Percentiles rank a stretch among this genome's conserved stretches.
These are phyloP conservation scores for Camponotus fellah DNA, from an alignment of 2,888 invertebrate genomes.

Conservation along the genomic window DNA sequence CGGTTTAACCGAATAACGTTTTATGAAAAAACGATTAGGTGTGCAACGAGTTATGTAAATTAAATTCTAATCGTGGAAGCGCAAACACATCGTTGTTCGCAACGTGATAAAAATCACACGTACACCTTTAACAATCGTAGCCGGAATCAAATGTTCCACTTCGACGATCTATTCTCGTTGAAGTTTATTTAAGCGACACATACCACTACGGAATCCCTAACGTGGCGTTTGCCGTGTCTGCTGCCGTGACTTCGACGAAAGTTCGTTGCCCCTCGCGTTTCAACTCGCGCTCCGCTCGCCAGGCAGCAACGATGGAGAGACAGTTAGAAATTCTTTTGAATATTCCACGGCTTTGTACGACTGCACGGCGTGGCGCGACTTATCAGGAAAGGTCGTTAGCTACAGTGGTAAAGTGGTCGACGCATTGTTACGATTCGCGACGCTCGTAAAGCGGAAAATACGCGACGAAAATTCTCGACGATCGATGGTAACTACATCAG, in stretches of 20 bases:
- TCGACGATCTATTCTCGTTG: conserved; percentile 48
- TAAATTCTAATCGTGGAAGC: neutral
- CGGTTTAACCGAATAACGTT: neutral
- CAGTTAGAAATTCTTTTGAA: conserved; percentile 55
- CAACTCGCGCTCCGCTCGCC: conserved; percentile 35
- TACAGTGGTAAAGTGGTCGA: conserved; percentile 31
- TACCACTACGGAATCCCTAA: conserved; percentile 48
- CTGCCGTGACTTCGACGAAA: conserved; percentile 46
- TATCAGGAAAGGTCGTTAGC: conserved; percentile 51
- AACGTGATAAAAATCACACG: conserved; percentile 19
- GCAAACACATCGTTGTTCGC: neutral
- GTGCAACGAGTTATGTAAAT: neutral
- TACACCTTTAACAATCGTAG: conserved; percentile 26
- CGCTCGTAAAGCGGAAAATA: conserved; percentile 25
- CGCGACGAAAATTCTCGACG: conserved; percentile 14
- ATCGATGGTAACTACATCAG: conserved; percentile 14
- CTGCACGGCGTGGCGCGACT: conserved; percentile 38
- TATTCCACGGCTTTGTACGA: conserved; percentile 45
- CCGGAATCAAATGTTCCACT: conserved; percentile 53
- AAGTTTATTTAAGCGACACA: conserved; percentile 54
- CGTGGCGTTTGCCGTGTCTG: conserved; percentile 42
- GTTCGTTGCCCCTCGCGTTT: conserved; percentile 65
- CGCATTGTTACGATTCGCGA: conserved; percentile 32
- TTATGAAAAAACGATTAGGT: conserved; percentile 10
- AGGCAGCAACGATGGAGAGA: conserved; percentile 31